Evolutionary conservation across 2,113 vertebrate genomes (phyloP).

Genomic region (Scalopus aquaticus): DNA sequence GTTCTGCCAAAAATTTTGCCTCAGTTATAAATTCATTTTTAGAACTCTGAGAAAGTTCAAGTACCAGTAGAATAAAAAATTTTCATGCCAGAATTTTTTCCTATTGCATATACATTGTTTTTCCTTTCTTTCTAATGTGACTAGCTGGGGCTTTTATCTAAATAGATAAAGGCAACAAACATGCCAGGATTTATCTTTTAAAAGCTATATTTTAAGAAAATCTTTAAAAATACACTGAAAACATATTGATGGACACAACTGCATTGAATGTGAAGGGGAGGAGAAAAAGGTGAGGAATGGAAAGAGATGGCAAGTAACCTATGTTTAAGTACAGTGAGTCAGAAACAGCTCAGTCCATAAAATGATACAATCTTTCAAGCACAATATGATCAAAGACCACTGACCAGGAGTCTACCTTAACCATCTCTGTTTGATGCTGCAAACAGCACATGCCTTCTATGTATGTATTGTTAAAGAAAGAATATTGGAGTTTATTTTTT

Average conservation of each 20-base stretch:
- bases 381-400: not conserved
- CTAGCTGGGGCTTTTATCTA: not conserved
- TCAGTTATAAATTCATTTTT: not conserved
- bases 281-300: not conserved
- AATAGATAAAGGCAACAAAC: not conserved
- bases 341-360: not conserved
- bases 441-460: too few relatives aligned
- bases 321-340: not conserved
- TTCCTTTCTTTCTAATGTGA: not conserved
- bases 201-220: not conserved
- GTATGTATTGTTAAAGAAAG: not conserved
- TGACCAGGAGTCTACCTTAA: not conserved
- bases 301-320: not conserved
- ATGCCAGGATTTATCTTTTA: not conserved
- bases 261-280: not conserved
- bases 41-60: not conserved
- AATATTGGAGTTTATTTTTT: too few relatives aligned
- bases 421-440: too few relatives aligned
- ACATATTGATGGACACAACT: not conserved
- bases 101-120: not conserved
- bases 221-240: constrained; percentile 10
- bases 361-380: not conserved
- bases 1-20: not conserved
- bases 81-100: not conserved
- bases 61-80: not conserved